Conservation (phyloP, 2,888 invertebrate species). For the Ormia ochracea region DNA sequence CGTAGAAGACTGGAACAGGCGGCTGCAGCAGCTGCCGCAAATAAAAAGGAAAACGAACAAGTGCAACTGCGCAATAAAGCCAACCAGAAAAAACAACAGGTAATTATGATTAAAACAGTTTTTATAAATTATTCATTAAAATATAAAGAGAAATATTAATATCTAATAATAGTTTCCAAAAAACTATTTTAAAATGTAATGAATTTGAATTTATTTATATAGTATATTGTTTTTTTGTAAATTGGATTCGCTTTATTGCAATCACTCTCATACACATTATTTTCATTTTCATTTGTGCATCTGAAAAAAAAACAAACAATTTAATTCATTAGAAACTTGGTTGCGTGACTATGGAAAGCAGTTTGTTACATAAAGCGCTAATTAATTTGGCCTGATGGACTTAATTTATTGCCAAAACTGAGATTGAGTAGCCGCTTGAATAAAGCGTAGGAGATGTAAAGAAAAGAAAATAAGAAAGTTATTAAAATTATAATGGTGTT, state of each 20-base stretch:
- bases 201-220: slow-evolving; percentile 32
- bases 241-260: slow-evolving; percentile 59
- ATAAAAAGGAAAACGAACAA: slow-evolving; percentile 84
- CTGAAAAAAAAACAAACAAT: slow-evolving; percentile 46
- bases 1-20: slow-evolving; percentile 90
- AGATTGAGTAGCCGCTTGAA: slow-evolving; percentile 48
- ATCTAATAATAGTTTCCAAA: not conserved
- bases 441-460: slow-evolving; percentile 30
- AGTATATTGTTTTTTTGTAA: slow-evolving; percentile 44
- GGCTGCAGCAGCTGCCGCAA: slow-evolving; percentile 84
- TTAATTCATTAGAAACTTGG: slow-evolving; percentile 72
- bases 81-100: slow-evolving; percentile 91
- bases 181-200: slow-evolving; percentile 46
- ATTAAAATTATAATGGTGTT: slow-evolving; percentile 40
- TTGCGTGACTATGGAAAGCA: slow-evolving; percentile 76
- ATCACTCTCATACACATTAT: slow-evolving; percentile 60
- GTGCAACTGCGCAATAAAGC: slow-evolving; percentile 85
- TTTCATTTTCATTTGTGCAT: slow-evolving; percentile 59
- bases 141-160: too few relatives aligned
- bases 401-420: slow-evolving; percentile 40
- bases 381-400: slow-evolving; percentile 66
- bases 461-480: not conserved
- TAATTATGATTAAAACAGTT: slow-evolving; percentile 75
- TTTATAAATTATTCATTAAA: slow-evolving; percentile 28
- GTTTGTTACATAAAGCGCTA: slow-evolving; percentile 70